These are phyloP conservation scores for Rosalia funebris DNA, from an alignment of 2,888 invertebrate genomes.

Conservation along the genomic window DNA sequence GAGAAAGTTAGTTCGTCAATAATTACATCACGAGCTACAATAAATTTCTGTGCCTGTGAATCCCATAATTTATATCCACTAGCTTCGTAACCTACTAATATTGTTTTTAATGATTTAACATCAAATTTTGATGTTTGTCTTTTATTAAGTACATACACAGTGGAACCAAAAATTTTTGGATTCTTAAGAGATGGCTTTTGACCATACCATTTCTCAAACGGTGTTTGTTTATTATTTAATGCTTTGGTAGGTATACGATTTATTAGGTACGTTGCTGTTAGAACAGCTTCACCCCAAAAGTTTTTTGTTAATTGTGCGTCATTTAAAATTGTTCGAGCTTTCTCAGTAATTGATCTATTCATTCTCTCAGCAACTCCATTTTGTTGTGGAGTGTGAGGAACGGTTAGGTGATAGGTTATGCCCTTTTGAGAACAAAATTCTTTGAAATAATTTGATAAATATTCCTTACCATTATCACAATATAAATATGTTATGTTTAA, in stretches of 20 bases:
- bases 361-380: slow-evolving; percentile 60
- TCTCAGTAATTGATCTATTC: slow-evolving; percentile 58
- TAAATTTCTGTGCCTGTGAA: slow-evolving; percentile 48
- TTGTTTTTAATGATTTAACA: slow-evolving; percentile 30
- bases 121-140: slow-evolving; percentile 33
- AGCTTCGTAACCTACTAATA: slow-evolving; percentile 31
- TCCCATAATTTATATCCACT: slow-evolving; percentile 57
- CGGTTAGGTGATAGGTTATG: slow-evolving; percentile 57
- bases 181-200: slow-evolving; percentile 53
- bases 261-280: slow-evolving; percentile 56
- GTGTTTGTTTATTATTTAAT: slow-evolving; percentile 52
- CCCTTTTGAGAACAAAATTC: slow-evolving; percentile 42
- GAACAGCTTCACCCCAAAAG: slow-evolving; percentile 59
- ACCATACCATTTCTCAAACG: slow-evolving; percentile 57
- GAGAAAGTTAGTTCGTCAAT: slow-evolving; percentile 47
- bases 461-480: slow-evolving; percentile 38
- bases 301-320: slow-evolving; percentile 50
- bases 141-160: slow-evolving; percentile 36
- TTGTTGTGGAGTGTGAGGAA: slow-evolving; percentile 59
- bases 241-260: slow-evolving; percentile 57
- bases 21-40: slow-evolving; percentile 54
- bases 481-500: slow-evolving; percentile 39
- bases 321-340: slow-evolving; percentile 54
- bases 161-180: too few relatives aligned
- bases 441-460: slow-evolving; percentile 8